phyloP scores from a whole-genome alignment of 2,113 vertebrate species.

The Silurus glanis region DNA sequence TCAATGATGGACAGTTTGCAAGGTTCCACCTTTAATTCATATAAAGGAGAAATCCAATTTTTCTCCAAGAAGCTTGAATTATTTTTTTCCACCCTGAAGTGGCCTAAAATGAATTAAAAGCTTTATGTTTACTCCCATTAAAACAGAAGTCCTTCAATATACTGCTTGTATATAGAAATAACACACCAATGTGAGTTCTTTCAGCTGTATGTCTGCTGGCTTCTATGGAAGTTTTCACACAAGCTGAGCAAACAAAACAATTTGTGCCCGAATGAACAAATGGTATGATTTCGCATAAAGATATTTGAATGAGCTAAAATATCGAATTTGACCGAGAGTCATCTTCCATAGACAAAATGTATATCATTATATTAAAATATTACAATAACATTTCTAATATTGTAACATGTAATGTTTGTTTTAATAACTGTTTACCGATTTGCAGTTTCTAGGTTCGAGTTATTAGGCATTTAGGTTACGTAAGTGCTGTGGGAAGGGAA shows the following conservation, averaged over 20 bases:
- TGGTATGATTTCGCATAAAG: neutral
- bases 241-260: neutral
- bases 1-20: neutral
- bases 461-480: neutral
- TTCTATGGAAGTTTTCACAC: neutral
- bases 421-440: neutral
- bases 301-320: neutral
- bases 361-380: neutral
- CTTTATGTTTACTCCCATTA: neutral
- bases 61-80: too few species aligned
- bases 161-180: neutral
- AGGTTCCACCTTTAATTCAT: neutral
- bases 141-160: neutral
- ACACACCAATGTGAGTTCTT: neutral
- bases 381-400: neutral
- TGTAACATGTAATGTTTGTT: neutral
- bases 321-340: neutral
- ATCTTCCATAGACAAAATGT: neutral
- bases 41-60: neutral
- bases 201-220: neutral
- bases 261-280: neutral
- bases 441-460: neutral
- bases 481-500: neutral
- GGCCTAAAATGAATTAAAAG: neutral
- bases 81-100: too few species aligned